phyloP scores from a whole-genome alignment of 2,113 vertebrate species.

The Gobiocypris rarus region DNA sequence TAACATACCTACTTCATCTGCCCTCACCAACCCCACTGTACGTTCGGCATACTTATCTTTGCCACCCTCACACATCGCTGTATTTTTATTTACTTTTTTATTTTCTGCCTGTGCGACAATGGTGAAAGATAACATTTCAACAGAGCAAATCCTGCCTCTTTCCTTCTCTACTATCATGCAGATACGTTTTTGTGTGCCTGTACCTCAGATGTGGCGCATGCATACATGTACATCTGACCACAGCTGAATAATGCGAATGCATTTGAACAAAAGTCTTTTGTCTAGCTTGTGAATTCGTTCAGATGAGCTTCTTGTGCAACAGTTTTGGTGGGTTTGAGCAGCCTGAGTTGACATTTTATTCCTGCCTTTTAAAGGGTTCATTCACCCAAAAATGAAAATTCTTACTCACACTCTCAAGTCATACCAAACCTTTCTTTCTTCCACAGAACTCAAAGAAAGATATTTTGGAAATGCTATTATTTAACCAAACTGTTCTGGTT shows the following conservation, averaged over 20 bases:
- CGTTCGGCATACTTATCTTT: constrained; percentile 74
- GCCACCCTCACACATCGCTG: constrained; percentile 52
- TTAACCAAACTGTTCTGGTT: not conserved
- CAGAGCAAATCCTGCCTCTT: constrained; percentile 61
- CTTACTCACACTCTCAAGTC: not conserved
- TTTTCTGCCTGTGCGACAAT: constrained; percentile 78
- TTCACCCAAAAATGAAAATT: not conserved
- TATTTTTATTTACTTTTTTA: constrained; percentile 77
- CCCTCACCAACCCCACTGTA: constrained; percentile 65
- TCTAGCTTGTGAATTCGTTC: not conserved
- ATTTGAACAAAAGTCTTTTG: not conserved
- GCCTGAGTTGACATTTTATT: not conserved
- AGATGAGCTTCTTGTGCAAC: not conserved
- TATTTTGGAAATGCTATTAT: not conserved
- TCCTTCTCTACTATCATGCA: constrained; percentile 63
- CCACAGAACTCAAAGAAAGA: not conserved
- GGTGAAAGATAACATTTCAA: constrained; percentile 78
- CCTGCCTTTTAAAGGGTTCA: not conserved
- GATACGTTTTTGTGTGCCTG: constrained; percentile 49
- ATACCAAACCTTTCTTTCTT: not conserved
- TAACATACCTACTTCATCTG: constrained; percentile 74
- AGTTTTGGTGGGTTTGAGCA: not conserved
- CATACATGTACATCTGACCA: constrained; percentile 3
- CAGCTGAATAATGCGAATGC: not conserved
- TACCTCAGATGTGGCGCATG: constrained; percentile 1